These are phyloP conservation scores for Macrophya annulata DNA, from an alignment of 2,888 invertebrate genomes.

Conservation along the genomic window DNA sequence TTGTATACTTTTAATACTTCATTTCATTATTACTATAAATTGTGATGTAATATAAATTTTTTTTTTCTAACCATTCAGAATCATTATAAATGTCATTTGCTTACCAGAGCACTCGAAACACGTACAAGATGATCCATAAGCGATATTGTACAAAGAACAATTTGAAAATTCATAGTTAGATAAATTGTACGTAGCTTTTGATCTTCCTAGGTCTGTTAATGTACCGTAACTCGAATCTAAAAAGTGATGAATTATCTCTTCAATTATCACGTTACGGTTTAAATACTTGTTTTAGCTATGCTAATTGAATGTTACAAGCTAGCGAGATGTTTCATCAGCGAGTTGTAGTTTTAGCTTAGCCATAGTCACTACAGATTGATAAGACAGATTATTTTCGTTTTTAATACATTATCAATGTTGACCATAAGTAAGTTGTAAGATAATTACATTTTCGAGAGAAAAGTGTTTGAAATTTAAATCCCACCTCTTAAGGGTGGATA, in stretches of 20 bases:
- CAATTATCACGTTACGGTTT: neutral
- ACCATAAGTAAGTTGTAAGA: neutral
- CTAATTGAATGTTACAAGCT: neutral
- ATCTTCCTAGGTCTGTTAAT: conserved; percentile 6
- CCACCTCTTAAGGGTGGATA: neutral
- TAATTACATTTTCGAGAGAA: neutral
- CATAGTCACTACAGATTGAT: neutral
- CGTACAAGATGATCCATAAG: conserved; percentile 49
- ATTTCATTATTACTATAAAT: neutral
- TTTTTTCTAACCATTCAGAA: neutral
- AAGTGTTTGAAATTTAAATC: neutral
- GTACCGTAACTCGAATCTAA: conserved; percentile 14
- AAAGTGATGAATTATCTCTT: neutral
- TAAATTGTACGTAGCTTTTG: neutral
- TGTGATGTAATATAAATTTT: neutral
- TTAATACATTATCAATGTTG: neutral
- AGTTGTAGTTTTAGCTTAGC: neutral
- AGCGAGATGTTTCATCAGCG: neutral
- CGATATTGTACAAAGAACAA: conserved; percentile 43
- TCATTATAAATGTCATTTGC: neutral
- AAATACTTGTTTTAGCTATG: neutral
- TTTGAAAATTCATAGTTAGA: conserved; percentile 21
- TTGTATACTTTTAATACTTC: neutral
- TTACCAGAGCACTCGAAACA: conserved; percentile 39
- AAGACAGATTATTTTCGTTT: neutral